Conservation (phyloP, 2,797 vertebrate species). For the Tenualosa thibaudeaui region DNA sequence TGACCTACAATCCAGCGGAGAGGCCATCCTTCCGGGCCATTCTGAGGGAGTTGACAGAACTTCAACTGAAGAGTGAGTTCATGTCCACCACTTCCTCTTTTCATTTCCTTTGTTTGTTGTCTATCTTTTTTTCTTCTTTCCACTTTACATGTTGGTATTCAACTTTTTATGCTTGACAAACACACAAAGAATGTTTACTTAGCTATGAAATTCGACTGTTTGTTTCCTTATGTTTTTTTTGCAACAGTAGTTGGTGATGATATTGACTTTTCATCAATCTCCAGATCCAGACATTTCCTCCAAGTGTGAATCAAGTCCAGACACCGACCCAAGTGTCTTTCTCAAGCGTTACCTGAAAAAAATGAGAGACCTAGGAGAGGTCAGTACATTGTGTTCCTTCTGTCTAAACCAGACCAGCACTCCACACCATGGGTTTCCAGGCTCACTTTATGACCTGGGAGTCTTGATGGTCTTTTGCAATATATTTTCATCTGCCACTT, state of each 20-base stretch:
- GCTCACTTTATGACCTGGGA: background rate
- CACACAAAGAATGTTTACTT: background rate
- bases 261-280: background rate
- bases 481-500: background rate
- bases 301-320: conserved; percentile 64
- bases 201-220: background rate
- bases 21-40: conserved; percentile 86
- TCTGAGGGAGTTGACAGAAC: conserved; percentile 84
- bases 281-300: conserved; percentile 80
- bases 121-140: background rate
- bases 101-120: background rate
- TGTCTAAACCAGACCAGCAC: background rate
- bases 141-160: background rate
- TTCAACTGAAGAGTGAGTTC: conserved; percentile 82
- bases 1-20: conserved; percentile 79
- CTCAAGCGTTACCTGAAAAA: conserved; percentile 91
- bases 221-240: background rate
- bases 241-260: background rate
- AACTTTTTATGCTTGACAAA: background rate
- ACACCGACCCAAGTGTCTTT: conserved; percentile 80
- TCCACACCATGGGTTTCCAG: background rate
- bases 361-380: conserved; percentile 86
- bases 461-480: background rate
- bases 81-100: conserved; percentile 24
- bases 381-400: conserved; percentile 52